Base-by-base conservation (phyloP, 2,888 invertebrate species). In the Drosophila robusta region DNA sequence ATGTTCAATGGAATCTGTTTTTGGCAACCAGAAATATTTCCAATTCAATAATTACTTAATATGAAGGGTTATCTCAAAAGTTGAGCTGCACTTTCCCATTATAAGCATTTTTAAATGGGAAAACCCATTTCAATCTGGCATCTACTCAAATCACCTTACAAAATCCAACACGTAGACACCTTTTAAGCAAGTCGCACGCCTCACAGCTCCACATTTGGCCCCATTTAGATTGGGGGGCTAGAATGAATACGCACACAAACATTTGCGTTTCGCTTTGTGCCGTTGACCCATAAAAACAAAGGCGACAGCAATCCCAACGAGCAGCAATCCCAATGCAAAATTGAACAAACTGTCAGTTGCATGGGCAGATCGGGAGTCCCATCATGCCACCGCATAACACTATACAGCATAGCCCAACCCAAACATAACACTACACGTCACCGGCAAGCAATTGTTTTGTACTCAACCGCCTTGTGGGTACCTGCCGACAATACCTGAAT, bases 341-440 rank as follows among this genome's bases (percentile, higher is more conserved):
- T 85, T 81, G 67, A 83, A 74, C 86, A 77, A 77, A 69, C 86
- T 79, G 88, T 79, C 88, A 82, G 70, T 70, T 79, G 83, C 88
- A 83, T 46, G 57, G 51, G 51, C 51, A 56, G 61, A 61, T 68
- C 54, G 62, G 36, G 50, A 39, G 36, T 46, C 49, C 67, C 46
- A 61, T 29, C 29, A 11, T 32, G 51, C 41, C 60, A 65, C 44
- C 54, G 56, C 61, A 64, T 61, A 60, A 47, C 61, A 67, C 60
- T 56, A 64, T 34, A 49, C 64, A 46, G 47, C 76, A 69, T 52
- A 39, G 18, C 56, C 67, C 14, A 46, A 18, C 32, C 32, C 44
- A 44, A 56, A 67, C 55, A 71, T 47, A 69, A 55, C 75, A 70
- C 66, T 77, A 72, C 75, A 73, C 72, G 73, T 73, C 68, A 75